Conservation (phyloP, 2,797 vertebrate species). For the Spheniscus humboldti region DNA sequence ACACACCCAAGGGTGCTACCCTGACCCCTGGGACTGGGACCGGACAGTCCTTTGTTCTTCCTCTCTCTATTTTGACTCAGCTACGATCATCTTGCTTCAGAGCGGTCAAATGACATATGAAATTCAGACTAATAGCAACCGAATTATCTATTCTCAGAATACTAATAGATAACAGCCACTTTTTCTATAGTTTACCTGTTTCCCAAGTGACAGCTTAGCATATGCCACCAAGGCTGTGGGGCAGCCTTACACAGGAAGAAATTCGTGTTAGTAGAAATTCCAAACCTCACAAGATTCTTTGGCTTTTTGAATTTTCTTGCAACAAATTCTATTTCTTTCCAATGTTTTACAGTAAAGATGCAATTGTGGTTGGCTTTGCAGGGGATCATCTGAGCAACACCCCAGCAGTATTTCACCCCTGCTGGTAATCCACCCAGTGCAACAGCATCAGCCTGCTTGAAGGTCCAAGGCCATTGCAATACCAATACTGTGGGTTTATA, state of each 20-base stretch:
- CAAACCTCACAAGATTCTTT: not conserved
- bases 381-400: not conserved
- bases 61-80: not conserved
- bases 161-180: fast-evolving
- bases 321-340: not conserved
- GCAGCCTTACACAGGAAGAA: not conserved
- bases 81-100: not conserved
- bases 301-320: not conserved
- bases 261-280: fast-evolving
- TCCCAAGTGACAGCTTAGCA: not conserved
- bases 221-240: not conserved
- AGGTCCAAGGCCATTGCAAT: not conserved
- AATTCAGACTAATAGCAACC: not conserved
- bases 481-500: not conserved
- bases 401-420: too few species aligned
- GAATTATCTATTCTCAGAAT: fast-evolving
- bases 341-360: not conserved
- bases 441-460: not conserved
- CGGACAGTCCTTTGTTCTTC: not conserved
- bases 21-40: not conserved
- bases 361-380: not conserved
- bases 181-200: fast-evolving
- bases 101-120: not conserved
- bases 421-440: not conserved
- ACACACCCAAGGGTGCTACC: not conserved